Evolutionary conservation across 2,888 invertebrate species (phyloP), one percentile per base, ranked within the genome.

Genomic region (Agonopterix arenella): DNA sequence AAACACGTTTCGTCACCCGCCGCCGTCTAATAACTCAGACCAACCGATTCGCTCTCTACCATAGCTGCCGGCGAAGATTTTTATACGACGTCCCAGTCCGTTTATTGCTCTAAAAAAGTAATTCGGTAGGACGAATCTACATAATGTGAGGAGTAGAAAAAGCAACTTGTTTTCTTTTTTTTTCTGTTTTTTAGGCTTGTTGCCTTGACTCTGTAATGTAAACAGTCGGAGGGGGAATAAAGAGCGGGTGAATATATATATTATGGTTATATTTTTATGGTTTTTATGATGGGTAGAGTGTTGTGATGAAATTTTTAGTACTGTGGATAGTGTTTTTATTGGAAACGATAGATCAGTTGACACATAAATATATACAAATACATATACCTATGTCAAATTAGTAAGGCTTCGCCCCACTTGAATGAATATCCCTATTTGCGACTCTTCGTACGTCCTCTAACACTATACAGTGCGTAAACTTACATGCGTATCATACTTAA

Each of bases 101-200:
- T 85, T 84, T 85, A 83, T 84, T 80, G 80, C 82, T 74, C 76
- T 53, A 80, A 83, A 84, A 83, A 83, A 83, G 85, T 84, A 82
- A 84, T 84, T 84, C 79, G 61, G 67, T 66, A 74, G 70, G 75
- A 77, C 73, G 72, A 77, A 84, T 86, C 76, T 84, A 78, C 85
- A 85, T 86, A 85, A 85, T 82, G 79, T 73, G 70, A 66, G 57
- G 57, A 71, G 69, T 67, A 65, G 68, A 70, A 74, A 78, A 81
- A 80, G 75, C 75, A 80, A 83, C 62, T 81, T 83, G 73, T 76
- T 76, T 80, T 70, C 64, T 67, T 68, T 65, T 66, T 62, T 63
- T 56, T 56, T 47, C 46, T 49, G 45, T 55, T 52, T 48, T n/a
- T 54, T 50, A 13, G 45, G 40, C 38, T 11, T 40, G 10, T 43